Evolutionary conservation across 2,797 vertebrate species (phyloP).

Genomic region (Pipistrellus kuhlii): DNA sequence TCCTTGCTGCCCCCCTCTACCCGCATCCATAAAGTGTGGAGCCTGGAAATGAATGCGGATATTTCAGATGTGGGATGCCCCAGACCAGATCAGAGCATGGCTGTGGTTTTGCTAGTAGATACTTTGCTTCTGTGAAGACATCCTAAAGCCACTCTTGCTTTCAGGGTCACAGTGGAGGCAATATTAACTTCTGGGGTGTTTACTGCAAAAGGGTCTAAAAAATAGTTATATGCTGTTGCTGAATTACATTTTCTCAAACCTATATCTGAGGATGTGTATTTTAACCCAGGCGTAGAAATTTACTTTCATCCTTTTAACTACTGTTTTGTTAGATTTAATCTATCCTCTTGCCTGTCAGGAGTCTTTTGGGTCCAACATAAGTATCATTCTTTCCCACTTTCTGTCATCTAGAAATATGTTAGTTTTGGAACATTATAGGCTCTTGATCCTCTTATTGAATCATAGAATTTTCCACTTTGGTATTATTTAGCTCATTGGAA

Average conservation of each 20-base stretch:
- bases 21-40: neutral
- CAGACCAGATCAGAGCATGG: neutral
- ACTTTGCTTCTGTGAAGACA: neutral
- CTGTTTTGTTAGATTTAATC: constrained; percentile 13
- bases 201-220: neutral
- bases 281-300: constrained; percentile 4
- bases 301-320: constrained; percentile 54
- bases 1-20: fast-evolving
- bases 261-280: neutral
- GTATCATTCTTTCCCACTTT: neutral
- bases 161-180: neutral
- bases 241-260: constrained; percentile 20
- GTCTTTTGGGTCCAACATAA: neutral
- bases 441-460: neutral
- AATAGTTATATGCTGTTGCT: neutral
- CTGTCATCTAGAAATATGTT: constrained; percentile 51
- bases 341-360: neutral
- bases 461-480: constrained; percentile 17
- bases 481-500: constrained; percentile 17
- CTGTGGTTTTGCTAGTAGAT: neutral
- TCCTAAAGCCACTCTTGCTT: neutral
- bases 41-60: neutral
- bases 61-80: neutral
- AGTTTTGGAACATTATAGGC: constrained; percentile 12
- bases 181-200: neutral